phyloP scores from a whole-genome alignment of 2,888 invertebrate genomes.

The Hoplodrina blanda region DNA sequence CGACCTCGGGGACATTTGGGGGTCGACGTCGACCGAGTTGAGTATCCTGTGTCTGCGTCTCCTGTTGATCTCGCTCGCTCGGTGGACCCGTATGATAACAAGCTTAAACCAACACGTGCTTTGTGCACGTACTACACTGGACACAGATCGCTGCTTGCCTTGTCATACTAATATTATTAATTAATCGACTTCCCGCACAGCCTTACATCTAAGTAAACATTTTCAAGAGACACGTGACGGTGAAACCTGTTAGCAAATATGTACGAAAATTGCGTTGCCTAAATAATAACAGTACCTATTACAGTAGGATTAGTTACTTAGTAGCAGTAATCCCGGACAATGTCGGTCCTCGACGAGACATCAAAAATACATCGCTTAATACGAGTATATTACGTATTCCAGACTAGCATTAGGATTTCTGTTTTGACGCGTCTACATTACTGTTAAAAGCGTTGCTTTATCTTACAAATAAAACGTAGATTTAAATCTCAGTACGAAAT shows the following conservation, averaged over 20 bases:
- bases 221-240: no score
- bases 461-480: background rate
- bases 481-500: slow-evolving; percentile 4
- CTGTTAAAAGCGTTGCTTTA: slow-evolving; percentile 18
- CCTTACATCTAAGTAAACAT: background rate
- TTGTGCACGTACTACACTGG: background rate
- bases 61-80: slow-evolving; percentile 29
- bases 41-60: slow-evolving; percentile 22
- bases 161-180: background rate
- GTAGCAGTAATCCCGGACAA: background rate
- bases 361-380: slow-evolving; percentile 17
- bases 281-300: slow-evolving; percentile 7
- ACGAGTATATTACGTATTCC: slow-evolving; percentile 6
- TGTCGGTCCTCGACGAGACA: background rate
- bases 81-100: slow-evolving; percentile 13
- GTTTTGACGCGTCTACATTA: slow-evolving; percentile 4
- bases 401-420: slow-evolving; percentile 7
- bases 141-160: background rate
- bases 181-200: background rate
- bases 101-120: slow-evolving; percentile 3
- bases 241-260: no score
- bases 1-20: slow-evolving; percentile 56
- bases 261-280: background rate
- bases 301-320: slow-evolving; percentile 6
- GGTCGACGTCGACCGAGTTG: slow-evolving; percentile 38